Evolutionary conservation across 2,113 vertebrate genomes (phyloP).

Genomic region (Atractosteus spatula): DNA sequence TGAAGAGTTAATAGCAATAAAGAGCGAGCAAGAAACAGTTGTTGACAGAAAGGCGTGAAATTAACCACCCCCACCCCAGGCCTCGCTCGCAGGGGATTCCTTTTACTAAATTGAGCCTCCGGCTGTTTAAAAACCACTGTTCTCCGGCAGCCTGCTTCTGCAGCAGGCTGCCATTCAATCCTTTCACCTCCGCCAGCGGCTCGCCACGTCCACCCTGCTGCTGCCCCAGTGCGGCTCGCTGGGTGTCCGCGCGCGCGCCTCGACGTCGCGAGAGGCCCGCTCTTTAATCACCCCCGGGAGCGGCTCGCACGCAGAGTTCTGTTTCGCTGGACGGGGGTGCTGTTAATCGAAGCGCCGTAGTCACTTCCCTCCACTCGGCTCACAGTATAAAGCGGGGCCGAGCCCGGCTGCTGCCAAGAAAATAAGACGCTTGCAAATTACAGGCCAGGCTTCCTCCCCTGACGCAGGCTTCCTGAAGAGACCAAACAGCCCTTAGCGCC

Average conservation of each 20-base stretch:
- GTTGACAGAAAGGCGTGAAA: background rate
- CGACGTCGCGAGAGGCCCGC: too few relatives aligned
- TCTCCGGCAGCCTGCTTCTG: constrained; percentile 13
- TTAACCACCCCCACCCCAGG: background rate
- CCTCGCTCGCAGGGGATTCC: background rate
- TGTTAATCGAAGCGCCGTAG: constrained; percentile 3
- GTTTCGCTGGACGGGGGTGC: background rate
- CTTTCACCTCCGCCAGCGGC: too few relatives aligned
- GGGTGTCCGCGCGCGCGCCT: too few relatives aligned
- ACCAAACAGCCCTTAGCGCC: constrained; percentile 17
- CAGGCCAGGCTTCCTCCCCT: constrained; percentile 13
- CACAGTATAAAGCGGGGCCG: too few relatives aligned
- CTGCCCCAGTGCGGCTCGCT: too few relatives aligned
- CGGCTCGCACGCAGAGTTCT: too few relatives aligned
- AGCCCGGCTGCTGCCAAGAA: constrained; percentile 5
- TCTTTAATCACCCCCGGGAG: too few relatives aligned
- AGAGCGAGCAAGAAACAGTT: too few relatives aligned
- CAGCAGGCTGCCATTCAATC: constrained; percentile 40
- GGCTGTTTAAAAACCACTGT: background rate
- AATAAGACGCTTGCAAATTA: constrained; percentile 12
- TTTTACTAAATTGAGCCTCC: background rate
- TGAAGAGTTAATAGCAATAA: too few relatives aligned
- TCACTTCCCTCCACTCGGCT: background rate
- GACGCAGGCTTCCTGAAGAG: constrained; percentile 18
- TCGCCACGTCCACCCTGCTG: too few relatives aligned